A percentile compares a stretch with the other conserved stretches of the same genome.
phyloP scores from a whole-genome alignment of 2,113 vertebrate species.

The Gasterosteus nipponicus region DNA sequence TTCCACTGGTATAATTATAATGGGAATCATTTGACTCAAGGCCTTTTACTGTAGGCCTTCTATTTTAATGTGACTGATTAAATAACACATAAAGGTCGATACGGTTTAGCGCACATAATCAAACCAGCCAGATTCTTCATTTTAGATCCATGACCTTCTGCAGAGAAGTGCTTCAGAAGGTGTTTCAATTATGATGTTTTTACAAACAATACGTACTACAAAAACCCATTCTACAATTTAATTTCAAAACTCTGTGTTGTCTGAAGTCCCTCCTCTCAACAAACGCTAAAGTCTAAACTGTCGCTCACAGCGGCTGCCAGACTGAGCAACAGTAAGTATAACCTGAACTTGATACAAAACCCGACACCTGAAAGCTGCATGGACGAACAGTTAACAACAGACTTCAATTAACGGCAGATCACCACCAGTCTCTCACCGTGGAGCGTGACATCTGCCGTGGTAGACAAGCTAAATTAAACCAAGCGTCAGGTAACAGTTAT shows the following conservation, averaged over 20 bases:
- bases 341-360: constrained; percentile 68
- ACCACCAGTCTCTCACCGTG: constrained; percentile 27
- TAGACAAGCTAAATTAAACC: constrained; percentile 43
- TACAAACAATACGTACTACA: neutral
- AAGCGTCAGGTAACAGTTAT: constrained; percentile 46
- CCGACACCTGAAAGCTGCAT: constrained; percentile 56
- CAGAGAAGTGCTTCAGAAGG: neutral
- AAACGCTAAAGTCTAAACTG: neutral
- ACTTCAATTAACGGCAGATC: constrained; percentile 65
- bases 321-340: constrained; percentile 69
- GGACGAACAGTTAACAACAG: constrained; percentile 50
- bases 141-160: constrained; percentile 26
- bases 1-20: neutral
- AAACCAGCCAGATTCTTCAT: constrained; percentile 24
- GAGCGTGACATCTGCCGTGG: constrained; percentile 26
- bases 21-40: constrained; percentile 20
- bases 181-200: constrained; percentile 10
- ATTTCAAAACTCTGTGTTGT: neutral
- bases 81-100: constrained; percentile 29
- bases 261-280: neutral
- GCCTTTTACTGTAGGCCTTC: neutral
- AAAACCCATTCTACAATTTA: neutral
- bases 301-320: constrained; percentile 9
- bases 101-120: constrained; percentile 27
- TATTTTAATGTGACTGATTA: constrained; percentile 25